These are phyloP conservation scores for Halictus rubicundus DNA, from an alignment of 1,140 invertebrate genomes.

Conservation along the genomic window DNA sequence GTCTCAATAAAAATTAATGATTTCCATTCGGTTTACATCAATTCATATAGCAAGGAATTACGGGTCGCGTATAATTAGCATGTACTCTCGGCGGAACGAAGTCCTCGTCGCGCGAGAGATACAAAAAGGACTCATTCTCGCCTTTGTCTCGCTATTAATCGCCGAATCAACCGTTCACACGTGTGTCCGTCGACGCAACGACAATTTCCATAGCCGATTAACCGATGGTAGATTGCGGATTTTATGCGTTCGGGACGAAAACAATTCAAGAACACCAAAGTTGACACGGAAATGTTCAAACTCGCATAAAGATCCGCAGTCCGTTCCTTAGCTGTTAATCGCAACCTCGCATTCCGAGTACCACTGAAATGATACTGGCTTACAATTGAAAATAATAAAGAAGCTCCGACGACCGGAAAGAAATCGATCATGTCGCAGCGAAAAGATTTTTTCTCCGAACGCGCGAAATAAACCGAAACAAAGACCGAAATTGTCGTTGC, in stretches of 20 bases:
- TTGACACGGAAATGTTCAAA: too few species aligned
- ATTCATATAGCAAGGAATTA: slow-evolving; percentile 73
- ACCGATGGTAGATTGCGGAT: too few species aligned
- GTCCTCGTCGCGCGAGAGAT: slow-evolving; percentile 32
- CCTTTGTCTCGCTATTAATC: slow-evolving; percentile 10
- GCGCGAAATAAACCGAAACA: neutral
- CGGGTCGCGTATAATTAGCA: slow-evolving; percentile 72
- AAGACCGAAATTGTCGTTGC: slow-evolving; percentile 24
- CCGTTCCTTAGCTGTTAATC: slow-evolving; percentile 14
- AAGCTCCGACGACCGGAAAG: too few species aligned
- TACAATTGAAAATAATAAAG: neutral
- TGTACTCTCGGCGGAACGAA: slow-evolving; percentile 53
- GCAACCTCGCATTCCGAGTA: neutral
- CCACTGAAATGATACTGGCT: neutral
- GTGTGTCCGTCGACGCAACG: slow-evolving; percentile 50
- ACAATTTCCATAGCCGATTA: slow-evolving; percentile 20
- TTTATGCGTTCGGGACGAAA: too few species aligned
- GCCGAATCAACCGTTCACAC: slow-evolving; percentile 5
- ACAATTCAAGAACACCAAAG: too few species aligned
- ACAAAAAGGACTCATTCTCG: slow-evolving; percentile 35
- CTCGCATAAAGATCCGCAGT: too few species aligned
- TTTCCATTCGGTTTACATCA: slow-evolving; percentile 76
- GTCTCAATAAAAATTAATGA: slow-evolving; percentile 74
- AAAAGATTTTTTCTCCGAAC: too few species aligned
- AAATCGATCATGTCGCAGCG: neutral